Evolutionary conservation across 2,797 vertebrate species (phyloP).

Genomic region (Neosilurus mollespiculum): DNA sequence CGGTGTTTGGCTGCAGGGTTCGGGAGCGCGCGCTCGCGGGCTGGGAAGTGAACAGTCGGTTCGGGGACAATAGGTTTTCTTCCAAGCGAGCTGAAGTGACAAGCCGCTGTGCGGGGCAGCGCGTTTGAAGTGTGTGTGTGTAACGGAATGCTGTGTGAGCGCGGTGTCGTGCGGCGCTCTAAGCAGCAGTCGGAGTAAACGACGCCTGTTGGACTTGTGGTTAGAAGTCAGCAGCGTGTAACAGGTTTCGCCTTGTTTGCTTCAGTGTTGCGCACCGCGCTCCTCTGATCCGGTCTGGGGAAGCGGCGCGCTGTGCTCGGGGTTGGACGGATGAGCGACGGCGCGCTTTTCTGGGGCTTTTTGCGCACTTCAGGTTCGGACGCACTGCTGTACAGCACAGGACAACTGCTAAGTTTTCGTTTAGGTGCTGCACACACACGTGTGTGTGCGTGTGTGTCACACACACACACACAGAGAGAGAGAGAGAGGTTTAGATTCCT

Average conservation of each 20-base stretch:
- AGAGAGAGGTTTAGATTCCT: not conserved
- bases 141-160: not conserved
- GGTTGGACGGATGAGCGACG: not conserved
- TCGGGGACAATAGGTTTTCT: constrained; percentile 20
- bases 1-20: not conserved
- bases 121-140: constrained; percentile 47
- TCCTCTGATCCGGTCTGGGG: not conserved
- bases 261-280: not conserved
- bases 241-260: constrained; percentile 15
- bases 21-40: not conserved
- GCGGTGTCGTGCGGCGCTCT: not conserved
- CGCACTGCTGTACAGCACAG: not conserved
- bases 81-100: constrained; percentile 34
- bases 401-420: not conserved
- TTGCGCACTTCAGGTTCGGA: not conserved
- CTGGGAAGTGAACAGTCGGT: not conserved
- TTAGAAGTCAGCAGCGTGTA: constrained; percentile 2
- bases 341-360: not conserved
- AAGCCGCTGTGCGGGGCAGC: constrained; percentile 29
- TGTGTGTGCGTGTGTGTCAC: not conserved
- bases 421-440: not conserved
- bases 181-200: constrained; percentile 4
- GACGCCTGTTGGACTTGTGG: not conserved
- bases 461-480: not conserved
- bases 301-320: not conserved